Conservation (phyloP, 92 coral and sea anemone genomes). For the Diadumene lineata region DNA sequence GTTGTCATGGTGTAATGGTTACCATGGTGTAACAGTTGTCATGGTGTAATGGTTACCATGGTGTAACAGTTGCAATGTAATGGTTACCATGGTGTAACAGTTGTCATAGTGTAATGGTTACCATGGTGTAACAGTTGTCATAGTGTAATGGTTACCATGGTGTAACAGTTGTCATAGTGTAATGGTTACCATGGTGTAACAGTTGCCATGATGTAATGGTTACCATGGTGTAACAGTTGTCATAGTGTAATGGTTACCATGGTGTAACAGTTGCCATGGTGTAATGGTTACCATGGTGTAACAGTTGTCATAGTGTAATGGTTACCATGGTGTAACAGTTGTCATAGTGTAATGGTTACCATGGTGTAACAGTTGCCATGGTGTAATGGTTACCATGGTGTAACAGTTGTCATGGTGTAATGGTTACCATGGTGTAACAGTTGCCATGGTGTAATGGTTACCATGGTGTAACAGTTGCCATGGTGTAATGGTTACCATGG, state of each 20-base stretch:
- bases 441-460: not conserved
- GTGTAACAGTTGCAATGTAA: not conserved
- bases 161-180: not conserved
- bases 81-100: too few species aligned
- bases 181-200: not conserved
- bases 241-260: not conserved
- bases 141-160: too few species aligned
- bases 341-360: too few species aligned
- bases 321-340: not conserved
- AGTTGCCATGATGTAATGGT: not conserved
- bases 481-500: too few species aligned
- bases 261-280: not conserved
- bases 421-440: too few species aligned
- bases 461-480: not conserved
- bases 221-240: too few species aligned
- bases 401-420: not conserved
- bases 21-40: not conserved
- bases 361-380: not conserved
- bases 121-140: not conserved
- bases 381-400: not conserved
- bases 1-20: not conserved
- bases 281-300: too few species aligned
- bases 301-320: not conserved
- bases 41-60: not conserved
- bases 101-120: not conserved